A percentile compares a stretch with the other conserved stretches of the same genome.
phyloP scores from a whole-genome alignment of 2,888 invertebrate genomes.

The Globia sparganii region DNA sequence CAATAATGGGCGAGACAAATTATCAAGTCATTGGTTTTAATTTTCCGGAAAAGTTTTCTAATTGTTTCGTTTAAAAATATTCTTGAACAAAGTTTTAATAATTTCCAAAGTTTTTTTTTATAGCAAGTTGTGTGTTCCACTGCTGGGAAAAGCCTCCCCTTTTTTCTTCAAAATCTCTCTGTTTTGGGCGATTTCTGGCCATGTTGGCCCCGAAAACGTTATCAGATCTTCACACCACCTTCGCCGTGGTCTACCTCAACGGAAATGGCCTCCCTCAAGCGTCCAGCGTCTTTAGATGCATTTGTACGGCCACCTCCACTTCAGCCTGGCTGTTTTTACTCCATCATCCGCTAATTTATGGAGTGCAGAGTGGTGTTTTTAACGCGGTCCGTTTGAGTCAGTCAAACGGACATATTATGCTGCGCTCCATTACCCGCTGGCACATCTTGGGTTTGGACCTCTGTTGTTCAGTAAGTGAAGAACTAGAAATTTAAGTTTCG shows the following conservation, averaged over 20 bases:
- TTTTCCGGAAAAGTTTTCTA: constrained; percentile 6
- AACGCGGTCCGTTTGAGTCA: not conserved
- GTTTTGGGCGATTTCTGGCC: not conserved
- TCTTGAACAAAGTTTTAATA: not conserved
- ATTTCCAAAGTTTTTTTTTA: not conserved
- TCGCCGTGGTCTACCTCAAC: not conserved
- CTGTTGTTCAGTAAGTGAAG: not conserved
- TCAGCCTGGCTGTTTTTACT: not conserved
- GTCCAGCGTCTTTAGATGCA: not conserved
- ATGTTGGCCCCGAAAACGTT: not conserved
- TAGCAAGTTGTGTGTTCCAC: not conserved
- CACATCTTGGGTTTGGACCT: not conserved
- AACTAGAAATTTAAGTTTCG: not conserved
- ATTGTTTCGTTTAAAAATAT: constrained; percentile 11
- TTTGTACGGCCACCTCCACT: not conserved
- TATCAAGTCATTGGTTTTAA: constrained; percentile 47
- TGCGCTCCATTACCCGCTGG: not conserved
- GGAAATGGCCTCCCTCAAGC: not conserved
- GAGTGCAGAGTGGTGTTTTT: not conserved
- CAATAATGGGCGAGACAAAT: constrained; percentile 40
- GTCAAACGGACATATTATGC: not conserved
- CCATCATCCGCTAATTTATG: not conserved
- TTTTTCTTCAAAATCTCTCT: not conserved
- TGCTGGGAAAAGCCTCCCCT: not conserved
- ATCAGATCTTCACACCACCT: not conserved